Percentiles rank a stretch among this genome's conserved stretches.
Conservation (phyloP, 2,797 vertebrate species). For the Characodon lateralis region DNA sequence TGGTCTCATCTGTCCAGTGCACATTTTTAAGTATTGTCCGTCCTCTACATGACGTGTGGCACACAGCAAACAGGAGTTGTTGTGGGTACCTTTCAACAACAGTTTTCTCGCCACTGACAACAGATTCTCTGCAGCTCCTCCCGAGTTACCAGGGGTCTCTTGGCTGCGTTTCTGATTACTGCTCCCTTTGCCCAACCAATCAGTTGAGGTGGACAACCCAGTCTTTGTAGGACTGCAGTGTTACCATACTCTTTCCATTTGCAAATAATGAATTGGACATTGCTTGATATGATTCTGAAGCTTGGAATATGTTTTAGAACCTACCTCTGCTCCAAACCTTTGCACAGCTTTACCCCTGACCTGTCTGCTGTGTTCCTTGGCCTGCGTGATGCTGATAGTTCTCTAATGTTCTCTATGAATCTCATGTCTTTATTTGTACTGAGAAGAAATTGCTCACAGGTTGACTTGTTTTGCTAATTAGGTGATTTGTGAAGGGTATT, state of each 20-base stretch:
- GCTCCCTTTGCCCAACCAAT: not conserved
- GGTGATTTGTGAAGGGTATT: not conserved
- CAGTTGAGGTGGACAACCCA: not conserved
- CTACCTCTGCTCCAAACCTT: no score
- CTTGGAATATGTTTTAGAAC: no score
- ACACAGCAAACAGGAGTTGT: not conserved
- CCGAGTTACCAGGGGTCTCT: not conserved
- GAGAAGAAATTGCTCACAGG: not conserved
- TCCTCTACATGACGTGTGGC: no score
- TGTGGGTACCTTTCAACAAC: not conserved
- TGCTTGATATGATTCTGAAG: not conserved
- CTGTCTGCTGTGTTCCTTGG: no score
- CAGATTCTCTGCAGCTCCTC: not conserved
- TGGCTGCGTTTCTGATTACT: not conserved
- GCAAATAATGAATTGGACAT: not conserved
- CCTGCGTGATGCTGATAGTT: no score
- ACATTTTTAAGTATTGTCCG: not conserved
- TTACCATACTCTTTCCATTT: not conserved
- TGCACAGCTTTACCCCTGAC: no score
- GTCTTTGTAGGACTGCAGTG: not conserved
- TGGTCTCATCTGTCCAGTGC: not conserved
- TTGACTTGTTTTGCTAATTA: not conserved
- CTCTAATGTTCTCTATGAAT: not conserved
- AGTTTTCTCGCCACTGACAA: not conserved
- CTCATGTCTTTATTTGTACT: not conserved